Conservation (phyloP, 2,797 vertebrate genomes). For the Melanotaenia pygmaea region DNA sequence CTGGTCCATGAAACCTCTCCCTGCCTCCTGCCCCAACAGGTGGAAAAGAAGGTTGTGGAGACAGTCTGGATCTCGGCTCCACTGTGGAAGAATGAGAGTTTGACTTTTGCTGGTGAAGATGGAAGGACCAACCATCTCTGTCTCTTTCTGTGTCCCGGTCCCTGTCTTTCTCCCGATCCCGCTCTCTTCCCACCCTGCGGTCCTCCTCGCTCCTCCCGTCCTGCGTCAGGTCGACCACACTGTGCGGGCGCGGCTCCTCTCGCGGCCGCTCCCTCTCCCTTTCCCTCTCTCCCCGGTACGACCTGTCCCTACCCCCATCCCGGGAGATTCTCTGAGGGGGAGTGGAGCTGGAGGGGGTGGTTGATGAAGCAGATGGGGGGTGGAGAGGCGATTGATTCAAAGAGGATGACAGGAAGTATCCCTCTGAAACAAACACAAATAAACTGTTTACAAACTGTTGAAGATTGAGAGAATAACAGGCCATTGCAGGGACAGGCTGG, state of each 20-base stretch:
- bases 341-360: constrained; percentile 78
- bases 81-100: constrained; percentile 68
- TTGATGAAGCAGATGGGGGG: constrained; percentile 81
- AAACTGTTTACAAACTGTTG: neutral
- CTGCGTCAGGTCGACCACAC: constrained; percentile 91
- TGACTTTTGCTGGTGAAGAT: constrained; percentile 67
- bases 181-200: constrained; percentile 55
- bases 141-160: constrained; percentile 66
- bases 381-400: constrained; percentile 83
- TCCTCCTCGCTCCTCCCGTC: constrained; percentile 77
- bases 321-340: constrained; percentile 84
- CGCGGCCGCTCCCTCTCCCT: constrained; percentile 77
- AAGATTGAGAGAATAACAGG: constrained; percentile 5
- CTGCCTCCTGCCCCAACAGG: constrained; percentile 24
- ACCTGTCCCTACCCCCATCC: constrained; percentile 84
- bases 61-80: constrained; percentile 69
- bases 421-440: constrained; percentile 81
- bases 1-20: constrained; percentile 56
- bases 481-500: constrained; percentile 6
- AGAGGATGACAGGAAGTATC: constrained; percentile 89
- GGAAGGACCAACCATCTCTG: constrained; percentile 66
- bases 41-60: constrained; percentile 56
- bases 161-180: constrained; percentile 64
- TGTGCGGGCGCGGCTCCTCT: constrained; percentile 85
- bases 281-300: constrained; percentile 69